A percentile compares a stretch with the other conserved stretches of the same genome.
Evolutionary conservation across 2,797 vertebrate species (phyloP).

Genomic region (Rhinella marina): DNA sequence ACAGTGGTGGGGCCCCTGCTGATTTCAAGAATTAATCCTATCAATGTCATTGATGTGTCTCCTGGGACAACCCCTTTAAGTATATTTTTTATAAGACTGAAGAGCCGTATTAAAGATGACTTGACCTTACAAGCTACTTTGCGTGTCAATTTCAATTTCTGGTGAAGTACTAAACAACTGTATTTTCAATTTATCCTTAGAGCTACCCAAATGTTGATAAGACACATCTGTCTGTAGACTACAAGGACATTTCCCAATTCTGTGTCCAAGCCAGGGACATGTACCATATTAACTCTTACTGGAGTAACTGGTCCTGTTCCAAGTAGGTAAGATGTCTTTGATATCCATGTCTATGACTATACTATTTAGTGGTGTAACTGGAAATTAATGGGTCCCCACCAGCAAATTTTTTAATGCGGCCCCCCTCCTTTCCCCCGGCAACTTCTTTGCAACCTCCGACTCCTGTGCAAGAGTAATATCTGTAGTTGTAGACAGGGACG

Average conservation of each 20-base stretch:
- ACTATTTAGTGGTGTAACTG: too few relatives aligned
- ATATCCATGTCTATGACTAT: neutral
- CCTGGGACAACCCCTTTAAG: too few relatives aligned
- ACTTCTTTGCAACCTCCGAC: too few relatives aligned
- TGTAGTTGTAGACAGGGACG: too few relatives aligned
- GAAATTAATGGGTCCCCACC: too few relatives aligned
- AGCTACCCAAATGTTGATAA: neutral
- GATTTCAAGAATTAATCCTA: neutral
- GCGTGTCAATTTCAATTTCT: neutral
- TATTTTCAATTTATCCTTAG: neutral
- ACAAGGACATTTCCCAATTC: constrained; percentile 44
- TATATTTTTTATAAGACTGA: neutral
- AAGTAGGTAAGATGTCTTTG: constrained; percentile 28
- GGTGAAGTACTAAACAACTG: neutral
- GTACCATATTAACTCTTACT: constrained; percentile 70
- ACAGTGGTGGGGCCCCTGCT: too few relatives aligned
- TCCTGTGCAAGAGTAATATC: neutral
- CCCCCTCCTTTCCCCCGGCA: too few relatives aligned
- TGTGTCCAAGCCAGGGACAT: constrained; percentile 71
- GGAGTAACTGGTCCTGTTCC: constrained; percentile 72
- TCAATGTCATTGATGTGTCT: neutral
- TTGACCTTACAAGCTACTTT: neutral
- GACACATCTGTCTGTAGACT: neutral
- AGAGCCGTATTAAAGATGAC: neutral
- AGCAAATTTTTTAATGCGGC: too few relatives aligned